These are phyloP conservation scores for Melipona bicolor DNA, from an alignment of 2,888 invertebrate species.

Conservation along the genomic window DNA sequence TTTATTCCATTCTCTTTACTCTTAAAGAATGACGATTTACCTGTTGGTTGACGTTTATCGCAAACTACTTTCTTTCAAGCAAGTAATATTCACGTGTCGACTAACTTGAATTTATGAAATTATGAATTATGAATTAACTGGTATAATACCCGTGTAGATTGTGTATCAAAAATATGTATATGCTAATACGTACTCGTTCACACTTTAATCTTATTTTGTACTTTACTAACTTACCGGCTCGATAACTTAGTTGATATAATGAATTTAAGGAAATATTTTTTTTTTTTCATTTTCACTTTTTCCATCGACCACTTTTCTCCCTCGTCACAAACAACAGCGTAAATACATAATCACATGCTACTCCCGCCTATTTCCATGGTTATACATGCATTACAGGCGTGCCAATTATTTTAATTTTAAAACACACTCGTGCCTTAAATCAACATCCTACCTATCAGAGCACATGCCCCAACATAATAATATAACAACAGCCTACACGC, in stretches of 20 bases:
- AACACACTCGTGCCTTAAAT: neutral
- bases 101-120: neutral
- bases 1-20: neutral
- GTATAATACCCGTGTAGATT: neutral
- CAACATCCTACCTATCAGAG: neutral
- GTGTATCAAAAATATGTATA: neutral
- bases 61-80: neutral
- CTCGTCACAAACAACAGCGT: neutral
- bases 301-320: neutral
- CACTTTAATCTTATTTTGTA: neutral
- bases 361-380: neutral
- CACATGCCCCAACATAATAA: neutral
- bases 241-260: neutral
- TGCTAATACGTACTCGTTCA: neutral
- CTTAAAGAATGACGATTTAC: neutral
- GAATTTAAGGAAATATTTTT: neutral
- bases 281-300: neutral
- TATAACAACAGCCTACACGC: neutral
- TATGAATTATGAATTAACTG: neutral
- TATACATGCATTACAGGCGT: conserved; percentile 2
- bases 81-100: neutral
- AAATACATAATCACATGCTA: conserved; percentile 1
- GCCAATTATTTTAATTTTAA: neutral
- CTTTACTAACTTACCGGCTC: neutral
- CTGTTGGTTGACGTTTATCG: neutral